A percentile compares a stretch with the other conserved stretches of the same genome.
Conservation (phyloP, 2,113 vertebrate species). For the Centropristis striata region DNA sequence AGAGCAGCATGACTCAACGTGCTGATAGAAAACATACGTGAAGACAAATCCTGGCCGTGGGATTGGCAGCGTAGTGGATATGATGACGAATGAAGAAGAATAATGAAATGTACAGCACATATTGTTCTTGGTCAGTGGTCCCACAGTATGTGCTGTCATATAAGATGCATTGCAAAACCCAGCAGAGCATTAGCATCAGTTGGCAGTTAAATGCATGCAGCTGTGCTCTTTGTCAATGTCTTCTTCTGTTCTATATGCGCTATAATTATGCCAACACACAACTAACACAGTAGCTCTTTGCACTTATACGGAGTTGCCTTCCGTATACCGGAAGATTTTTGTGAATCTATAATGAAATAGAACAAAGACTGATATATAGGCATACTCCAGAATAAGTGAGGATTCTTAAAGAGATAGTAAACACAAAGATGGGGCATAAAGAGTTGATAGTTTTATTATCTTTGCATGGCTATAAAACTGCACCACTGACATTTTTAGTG, state of each 20-base stretch:
- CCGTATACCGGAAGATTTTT: conserved; percentile 2
- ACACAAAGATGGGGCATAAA: conserved; percentile 22
- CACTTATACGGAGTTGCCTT: neutral
- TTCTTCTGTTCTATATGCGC: conserved; percentile 10
- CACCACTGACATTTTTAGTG: conserved; percentile 42
- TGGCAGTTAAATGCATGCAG: conserved; percentile 27
- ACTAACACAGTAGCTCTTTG: neutral
- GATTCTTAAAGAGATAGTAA: conserved; percentile 36
- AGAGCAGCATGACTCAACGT: neutral
- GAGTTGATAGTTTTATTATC: conserved; percentile 25
- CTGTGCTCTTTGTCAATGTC: conserved; percentile 38
- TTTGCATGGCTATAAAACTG: conserved; percentile 40
- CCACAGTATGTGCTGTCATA: conserved; percentile 32
- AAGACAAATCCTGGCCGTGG: neutral
- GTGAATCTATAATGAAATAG: conserved; percentile 41
- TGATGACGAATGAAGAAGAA: conserved; percentile 23
- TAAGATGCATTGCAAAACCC: conserved; percentile 39
- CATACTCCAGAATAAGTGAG: conserved; percentile 9
- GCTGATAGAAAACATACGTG: conserved; percentile 18
- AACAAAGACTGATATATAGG: conserved; percentile 27
- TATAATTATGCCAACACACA: conserved; percentile 23
- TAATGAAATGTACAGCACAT: conserved; percentile 16
- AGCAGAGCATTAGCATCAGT: conserved; percentile 23
- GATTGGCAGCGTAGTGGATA: conserved; percentile 9
- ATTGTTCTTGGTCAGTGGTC: conserved; percentile 26